phyloP scores from a whole-genome alignment of 2,888 invertebrate genomes.

The Ormyrus rosae region DNA sequence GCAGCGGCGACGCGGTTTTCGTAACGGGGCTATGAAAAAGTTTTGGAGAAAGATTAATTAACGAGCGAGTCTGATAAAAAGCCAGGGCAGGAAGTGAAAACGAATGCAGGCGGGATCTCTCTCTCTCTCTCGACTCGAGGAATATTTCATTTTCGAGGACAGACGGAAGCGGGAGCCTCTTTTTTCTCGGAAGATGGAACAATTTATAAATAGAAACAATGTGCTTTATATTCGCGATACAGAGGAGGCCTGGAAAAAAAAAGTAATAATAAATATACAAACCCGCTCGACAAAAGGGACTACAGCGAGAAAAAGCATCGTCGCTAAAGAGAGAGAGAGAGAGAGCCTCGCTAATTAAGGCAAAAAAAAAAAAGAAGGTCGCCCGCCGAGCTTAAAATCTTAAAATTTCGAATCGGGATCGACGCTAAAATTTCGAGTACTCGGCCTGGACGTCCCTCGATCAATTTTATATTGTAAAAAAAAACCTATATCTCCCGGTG shows the following conservation, averaged over 20 bases:
- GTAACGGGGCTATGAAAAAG: too few species aligned
- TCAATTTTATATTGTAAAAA: conserved; percentile 44
- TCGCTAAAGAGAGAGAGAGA: conserved; percentile 1
- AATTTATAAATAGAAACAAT: neutral
- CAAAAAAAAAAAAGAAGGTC: conserved; percentile 1
- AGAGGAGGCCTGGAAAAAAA: neutral
- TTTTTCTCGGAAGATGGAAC: neutral
- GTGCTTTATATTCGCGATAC: neutral
- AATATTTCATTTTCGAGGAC: too few species aligned
- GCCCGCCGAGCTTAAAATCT: too few species aligned
- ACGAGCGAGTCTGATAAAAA: too few species aligned
- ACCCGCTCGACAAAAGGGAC: too few species aligned
- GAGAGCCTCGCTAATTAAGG: neutral
- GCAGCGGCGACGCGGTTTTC: too few species aligned
- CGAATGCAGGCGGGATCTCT: too few species aligned
- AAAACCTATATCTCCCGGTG: conserved; percentile 13
- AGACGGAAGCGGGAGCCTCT: too few species aligned
- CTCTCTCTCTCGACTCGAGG: too few species aligned
- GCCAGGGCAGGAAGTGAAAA: too few species aligned
- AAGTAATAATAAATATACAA: neutral
- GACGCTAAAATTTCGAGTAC: conserved; percentile 1
- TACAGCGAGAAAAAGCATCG: too few species aligned
- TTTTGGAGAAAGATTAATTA: too few species aligned
- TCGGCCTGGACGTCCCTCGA: neutral
- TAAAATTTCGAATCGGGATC: neutral